phyloP scores from a whole-genome alignment of 2,797 vertebrate species.

The Peromyscus eremicus region DNA sequence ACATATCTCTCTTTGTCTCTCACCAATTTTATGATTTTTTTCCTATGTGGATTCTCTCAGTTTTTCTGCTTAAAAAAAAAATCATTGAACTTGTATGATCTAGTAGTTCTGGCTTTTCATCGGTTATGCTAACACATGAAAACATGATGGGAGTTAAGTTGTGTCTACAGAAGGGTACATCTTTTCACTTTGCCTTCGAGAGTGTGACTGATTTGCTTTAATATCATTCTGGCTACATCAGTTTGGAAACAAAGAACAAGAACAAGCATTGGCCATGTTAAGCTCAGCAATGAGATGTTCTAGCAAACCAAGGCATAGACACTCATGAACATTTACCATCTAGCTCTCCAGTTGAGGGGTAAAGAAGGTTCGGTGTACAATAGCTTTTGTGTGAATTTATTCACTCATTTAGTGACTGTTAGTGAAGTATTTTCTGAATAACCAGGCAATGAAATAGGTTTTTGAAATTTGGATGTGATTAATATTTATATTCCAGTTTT shows the following conservation, averaged over 20 bases:
- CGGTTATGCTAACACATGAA: conserved; percentile 35
- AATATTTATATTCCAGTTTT: conserved; percentile 21
- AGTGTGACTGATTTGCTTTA: conserved; percentile 28
- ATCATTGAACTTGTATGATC: neutral
- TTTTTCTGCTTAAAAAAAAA: neutral
- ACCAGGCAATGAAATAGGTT: conserved; percentile 23
- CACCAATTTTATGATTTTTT: conserved; percentile 30
- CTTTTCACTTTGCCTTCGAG: conserved; percentile 47
- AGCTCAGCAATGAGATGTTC: neutral
- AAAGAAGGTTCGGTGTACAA: neutral
- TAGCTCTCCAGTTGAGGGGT: neutral
- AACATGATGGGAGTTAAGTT: conserved; percentile 16
- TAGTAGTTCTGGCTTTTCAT: conserved; percentile 7
- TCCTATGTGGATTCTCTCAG: conserved; percentile 10
- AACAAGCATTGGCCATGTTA: neutral
- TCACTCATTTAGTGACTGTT: conserved; percentile 13
- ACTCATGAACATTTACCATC: neutral
- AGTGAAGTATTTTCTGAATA: conserved; percentile 42
- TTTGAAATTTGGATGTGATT: conserved; percentile 15
- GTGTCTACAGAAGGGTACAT: neutral
- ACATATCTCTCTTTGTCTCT: conserved; percentile 1
- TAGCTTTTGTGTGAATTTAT: neutral
- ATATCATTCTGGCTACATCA: neutral
- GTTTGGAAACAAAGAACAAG: neutral
- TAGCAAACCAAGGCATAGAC: conserved; percentile 28